Evolutionary conservation across 2,797 vertebrate species (phyloP).

Genomic region (Melanogrammus aeglefinus): DNA sequence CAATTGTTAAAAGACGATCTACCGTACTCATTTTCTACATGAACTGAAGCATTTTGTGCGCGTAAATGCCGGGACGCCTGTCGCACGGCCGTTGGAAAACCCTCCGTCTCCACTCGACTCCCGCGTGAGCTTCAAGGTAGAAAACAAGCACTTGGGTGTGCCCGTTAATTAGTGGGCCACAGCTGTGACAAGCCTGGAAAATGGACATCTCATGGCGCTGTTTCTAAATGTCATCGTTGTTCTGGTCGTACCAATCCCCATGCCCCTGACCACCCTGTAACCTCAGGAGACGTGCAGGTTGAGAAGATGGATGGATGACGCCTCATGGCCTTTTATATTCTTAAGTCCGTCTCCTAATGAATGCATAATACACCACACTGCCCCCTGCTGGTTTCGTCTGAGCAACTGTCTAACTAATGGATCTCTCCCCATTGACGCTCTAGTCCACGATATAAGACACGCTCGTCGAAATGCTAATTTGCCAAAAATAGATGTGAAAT

Average conservation of each 20-base stretch:
- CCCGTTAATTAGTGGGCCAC: background rate
- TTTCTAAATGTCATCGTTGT: background rate
- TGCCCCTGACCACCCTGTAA: background rate
- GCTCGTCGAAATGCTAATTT: background rate
- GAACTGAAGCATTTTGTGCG: background rate
- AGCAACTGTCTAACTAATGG: background rate
- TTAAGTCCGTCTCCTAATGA: background rate
- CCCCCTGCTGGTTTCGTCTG: background rate
- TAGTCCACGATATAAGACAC: background rate
- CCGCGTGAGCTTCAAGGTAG: too few relatives aligned
- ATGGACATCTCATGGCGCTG: background rate
- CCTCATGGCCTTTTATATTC: background rate
- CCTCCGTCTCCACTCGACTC: background rate
- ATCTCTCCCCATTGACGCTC: background rate
- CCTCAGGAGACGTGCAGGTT: background rate
- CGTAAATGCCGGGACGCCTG: background rate
- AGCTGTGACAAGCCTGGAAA: background rate
- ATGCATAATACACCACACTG: background rate
- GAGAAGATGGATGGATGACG: background rate
- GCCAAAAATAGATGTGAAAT: background rate
- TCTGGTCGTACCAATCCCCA: background rate
- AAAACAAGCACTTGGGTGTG: too few relatives aligned
- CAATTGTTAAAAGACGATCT: background rate
- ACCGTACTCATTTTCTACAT: background rate
- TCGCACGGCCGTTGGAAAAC: background rate